Conservation (phyloP, 2,888 invertebrate species). For the Tetragonula carbonaria region DNA sequence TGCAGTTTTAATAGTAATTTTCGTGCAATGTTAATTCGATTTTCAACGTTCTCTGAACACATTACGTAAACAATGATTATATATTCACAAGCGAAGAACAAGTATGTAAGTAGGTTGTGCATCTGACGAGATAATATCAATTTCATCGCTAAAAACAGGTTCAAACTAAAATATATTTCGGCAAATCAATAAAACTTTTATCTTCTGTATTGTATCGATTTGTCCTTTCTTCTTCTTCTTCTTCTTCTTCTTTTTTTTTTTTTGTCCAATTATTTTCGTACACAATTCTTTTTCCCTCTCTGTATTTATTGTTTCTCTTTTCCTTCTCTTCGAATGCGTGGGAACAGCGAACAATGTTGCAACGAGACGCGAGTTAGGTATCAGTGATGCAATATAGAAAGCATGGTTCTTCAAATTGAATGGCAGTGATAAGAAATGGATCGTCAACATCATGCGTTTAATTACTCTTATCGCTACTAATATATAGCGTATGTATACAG, state of each 20-base stretch:
- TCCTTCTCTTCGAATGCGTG: constrained; percentile 5
- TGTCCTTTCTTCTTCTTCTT: no score
- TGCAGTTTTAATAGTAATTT: constrained; percentile 35
- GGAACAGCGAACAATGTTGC: constrained; percentile 24
- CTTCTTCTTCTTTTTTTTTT: no score
- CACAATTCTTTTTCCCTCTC: neutral
- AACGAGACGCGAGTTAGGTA: constrained; percentile 21
- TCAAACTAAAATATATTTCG: constrained; percentile 23
- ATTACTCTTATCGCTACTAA: constrained; percentile 44
- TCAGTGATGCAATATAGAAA: constrained; percentile 35
- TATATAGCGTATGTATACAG: constrained; percentile 30
- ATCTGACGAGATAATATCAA: neutral
- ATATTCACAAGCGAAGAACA: constrained; percentile 37
- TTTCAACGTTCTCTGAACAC: constrained; percentile 19
- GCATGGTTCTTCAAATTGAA: constrained; percentile 52
- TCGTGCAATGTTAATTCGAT: constrained; percentile 31
- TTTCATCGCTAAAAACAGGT: constrained; percentile 4
- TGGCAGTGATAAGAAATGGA: constrained; percentile 68
- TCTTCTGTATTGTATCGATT: neutral
- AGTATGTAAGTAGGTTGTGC: constrained; percentile 12
- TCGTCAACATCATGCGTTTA: constrained; percentile 56
- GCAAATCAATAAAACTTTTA: constrained; percentile 15
- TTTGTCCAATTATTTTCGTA: constrained; percentile 25
- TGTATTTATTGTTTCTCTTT: neutral
- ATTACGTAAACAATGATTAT: constrained; percentile 44